Percentiles rank a stretch among this genome's conserved stretches.
phyloP scores from a whole-genome alignment of 2,888 invertebrate species.

The Watsonalla binaria region DNA sequence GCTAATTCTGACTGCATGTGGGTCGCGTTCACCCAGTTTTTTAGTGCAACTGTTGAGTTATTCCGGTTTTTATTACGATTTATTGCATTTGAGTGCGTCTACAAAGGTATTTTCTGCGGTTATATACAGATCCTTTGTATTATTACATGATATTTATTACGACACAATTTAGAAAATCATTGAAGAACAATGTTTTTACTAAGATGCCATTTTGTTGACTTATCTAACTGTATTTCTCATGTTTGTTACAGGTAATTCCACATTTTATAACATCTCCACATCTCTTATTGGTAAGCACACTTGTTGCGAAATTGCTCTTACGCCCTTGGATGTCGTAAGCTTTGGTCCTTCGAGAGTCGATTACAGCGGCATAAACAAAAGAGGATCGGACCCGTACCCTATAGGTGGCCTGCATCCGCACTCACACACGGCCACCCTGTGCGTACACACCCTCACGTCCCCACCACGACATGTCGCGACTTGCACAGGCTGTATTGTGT shows the following conservation, averaged over 20 bases:
- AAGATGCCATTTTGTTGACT: background rate
- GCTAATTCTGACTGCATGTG: slow-evolving; percentile 40
- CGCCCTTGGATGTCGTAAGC: background rate
- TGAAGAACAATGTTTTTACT: no score
- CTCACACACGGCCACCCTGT: slow-evolving; percentile 23
- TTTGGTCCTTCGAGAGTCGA: slow-evolving; percentile 18
- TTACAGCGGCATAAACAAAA: slow-evolving; percentile 58
- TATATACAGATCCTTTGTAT: no score
- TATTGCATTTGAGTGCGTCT: background rate
- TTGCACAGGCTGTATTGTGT: slow-evolving; percentile 50
- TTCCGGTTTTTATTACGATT: background rate
- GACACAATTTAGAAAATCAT: no score
- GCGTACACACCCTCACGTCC: slow-evolving; percentile 29
- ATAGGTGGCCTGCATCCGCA: slow-evolving; percentile 39
- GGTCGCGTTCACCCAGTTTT: background rate
- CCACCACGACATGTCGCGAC: slow-evolving; percentile 56
- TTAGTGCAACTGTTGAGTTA: background rate
- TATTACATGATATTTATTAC: no score
- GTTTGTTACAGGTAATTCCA: slow-evolving; percentile 1
- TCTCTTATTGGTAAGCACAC: background rate
- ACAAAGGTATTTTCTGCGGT: no score
- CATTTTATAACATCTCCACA: background rate
- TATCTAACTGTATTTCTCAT: background rate
- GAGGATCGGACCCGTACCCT: slow-evolving; percentile 44
- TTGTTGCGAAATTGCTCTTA: background rate